Base-by-base conservation (phyloP, 2,113 vertebrate species). In the Hassar affinis region DNA sequence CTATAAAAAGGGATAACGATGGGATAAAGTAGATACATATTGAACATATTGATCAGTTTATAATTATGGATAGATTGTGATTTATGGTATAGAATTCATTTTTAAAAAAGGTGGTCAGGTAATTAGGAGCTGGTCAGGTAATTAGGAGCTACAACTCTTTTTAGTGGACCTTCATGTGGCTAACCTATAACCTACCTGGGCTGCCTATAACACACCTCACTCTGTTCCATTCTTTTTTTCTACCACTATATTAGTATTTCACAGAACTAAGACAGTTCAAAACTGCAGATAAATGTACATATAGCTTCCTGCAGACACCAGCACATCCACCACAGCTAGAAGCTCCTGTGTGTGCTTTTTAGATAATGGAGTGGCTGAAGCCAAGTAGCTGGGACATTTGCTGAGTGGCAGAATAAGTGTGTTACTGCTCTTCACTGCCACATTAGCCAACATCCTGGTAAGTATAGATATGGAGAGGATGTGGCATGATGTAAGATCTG, bases 241-340 rank as follows among this genome's bases (percentile, higher is more conserved):
- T n/a, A 10, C 1, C 27, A 47, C 14, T 47, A n/a, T 68, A 80
- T 47, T 52, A 80, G 27, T 51, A 57, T 77, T 69, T 80, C 15
- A 52, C 52, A 42, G 42, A 51, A 52, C 56, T 64, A 45, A 76
- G 59, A 74, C 81, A 57, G 8, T 68, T 77, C 10, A 86, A 76
- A 84, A 42, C 51, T 61, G n/a, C 61, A 84, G 59, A 77, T 80
- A 81, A 86, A 84, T 77, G 51, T 22, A 64, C 33, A 62, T 74
- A 68, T 33, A 83, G 71, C 69, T 38, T 66, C 71, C 18, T 52
- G 35, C 38, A 12, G 17, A 49, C 81, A 49, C 49, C 25, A 18
- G 80, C 75, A 79, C 47, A 52, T 82, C 77, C 66, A 54, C 85
- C 47, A 56, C 68, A 66, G 47, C 64, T 72, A 35, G 42, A 64